These are phyloP conservation scores for Leucophenga maculata DNA, from an alignment of 2,888 invertebrate species.

Conservation along the genomic window DNA sequence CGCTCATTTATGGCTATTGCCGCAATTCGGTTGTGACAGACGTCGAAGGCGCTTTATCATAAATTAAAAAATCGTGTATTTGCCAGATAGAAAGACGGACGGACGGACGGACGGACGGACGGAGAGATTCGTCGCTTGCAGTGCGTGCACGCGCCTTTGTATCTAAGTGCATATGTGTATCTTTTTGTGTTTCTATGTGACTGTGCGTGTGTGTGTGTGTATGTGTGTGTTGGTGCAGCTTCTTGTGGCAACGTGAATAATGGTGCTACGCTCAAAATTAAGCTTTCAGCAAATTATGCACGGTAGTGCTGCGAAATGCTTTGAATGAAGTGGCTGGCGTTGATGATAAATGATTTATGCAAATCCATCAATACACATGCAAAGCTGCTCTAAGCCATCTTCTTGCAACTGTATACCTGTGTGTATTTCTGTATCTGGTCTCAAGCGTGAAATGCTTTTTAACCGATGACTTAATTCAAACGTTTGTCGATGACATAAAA, in stretches of 20 bases:
- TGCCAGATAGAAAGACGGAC: constrained; percentile 21
- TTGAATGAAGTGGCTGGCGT: constrained; percentile 9
- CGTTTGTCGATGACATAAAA: background rate
- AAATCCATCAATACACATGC: constrained; percentile 9
- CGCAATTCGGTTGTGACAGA: constrained; percentile 64
- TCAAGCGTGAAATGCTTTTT: constrained; percentile 33
- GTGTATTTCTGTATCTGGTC: background rate
- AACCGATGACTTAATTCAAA: constrained; percentile 60
- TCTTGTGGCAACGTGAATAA: constrained; percentile 16
- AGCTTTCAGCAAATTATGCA: constrained; percentile 7
- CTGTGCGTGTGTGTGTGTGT: constrained; percentile 38
- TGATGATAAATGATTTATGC: constrained; percentile 51
- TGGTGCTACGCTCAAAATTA: constrained; percentile 12
- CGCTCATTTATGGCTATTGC: constrained; percentile 64
- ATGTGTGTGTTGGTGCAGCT: background rate
- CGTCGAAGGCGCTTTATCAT: constrained; percentile 65
- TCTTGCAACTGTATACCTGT: background rate
- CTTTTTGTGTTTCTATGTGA: constrained; percentile 34
- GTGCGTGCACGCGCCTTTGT: background rate
- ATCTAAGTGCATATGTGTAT: background rate
- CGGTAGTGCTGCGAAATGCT: constrained; percentile 1
- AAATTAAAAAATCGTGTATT: constrained; percentile 63
- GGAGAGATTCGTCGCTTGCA: constrained; percentile 9
- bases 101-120: constrained; percentile 10
- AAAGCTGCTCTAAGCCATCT: background rate